A percentile compares a stretch with the other conserved stretches of the same genome.
These are phyloP conservation scores for Microctenopoma lineatum DNA, from an alignment of 2,797 vertebrate genomes.

Conservation along the genomic window DNA sequence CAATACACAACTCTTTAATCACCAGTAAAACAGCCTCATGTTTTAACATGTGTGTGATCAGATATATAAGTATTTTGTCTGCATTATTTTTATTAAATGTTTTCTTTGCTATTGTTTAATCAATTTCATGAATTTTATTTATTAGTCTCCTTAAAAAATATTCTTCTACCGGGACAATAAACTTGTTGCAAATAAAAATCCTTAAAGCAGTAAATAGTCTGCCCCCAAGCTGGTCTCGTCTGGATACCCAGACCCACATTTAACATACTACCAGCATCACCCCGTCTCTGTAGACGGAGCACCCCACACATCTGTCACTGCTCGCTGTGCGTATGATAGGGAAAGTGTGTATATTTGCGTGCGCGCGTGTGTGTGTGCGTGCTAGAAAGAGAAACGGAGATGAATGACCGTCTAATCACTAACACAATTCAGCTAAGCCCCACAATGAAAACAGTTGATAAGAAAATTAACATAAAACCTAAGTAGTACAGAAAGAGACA, in stretches of 20 bases:
- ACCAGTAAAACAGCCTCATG: not conserved
- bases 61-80: no score
- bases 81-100: not conserved
- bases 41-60: not conserved
- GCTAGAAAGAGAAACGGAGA: conserved; percentile 50
- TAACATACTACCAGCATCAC: conserved; percentile 71
- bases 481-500: conserved; percentile 67
- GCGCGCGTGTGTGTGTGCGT: conserved; percentile 21
- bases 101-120: conserved; percentile 6
- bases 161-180: conserved; percentile 12
- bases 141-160: not conserved
- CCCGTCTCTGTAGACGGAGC: conserved; percentile 57
- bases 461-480: conserved; percentile 77
- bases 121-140: conserved; percentile 10
- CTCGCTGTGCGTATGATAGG: conserved; percentile 35
- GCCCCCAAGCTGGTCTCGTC: conserved; percentile 36
- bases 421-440: conserved; percentile 69
- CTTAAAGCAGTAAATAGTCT: conserved; percentile 45
- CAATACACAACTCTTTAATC: not conserved
- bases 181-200: conserved; percentile 24
- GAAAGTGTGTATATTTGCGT: conserved; percentile 1
- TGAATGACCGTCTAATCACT: conserved; percentile 73
- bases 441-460: conserved; percentile 70
- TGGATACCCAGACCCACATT: conserved; percentile 66
- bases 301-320: conserved; percentile 69